Evolutionary conservation across 2,113 vertebrate genomes (phyloP).

Genomic region (Murina feae): DNA sequence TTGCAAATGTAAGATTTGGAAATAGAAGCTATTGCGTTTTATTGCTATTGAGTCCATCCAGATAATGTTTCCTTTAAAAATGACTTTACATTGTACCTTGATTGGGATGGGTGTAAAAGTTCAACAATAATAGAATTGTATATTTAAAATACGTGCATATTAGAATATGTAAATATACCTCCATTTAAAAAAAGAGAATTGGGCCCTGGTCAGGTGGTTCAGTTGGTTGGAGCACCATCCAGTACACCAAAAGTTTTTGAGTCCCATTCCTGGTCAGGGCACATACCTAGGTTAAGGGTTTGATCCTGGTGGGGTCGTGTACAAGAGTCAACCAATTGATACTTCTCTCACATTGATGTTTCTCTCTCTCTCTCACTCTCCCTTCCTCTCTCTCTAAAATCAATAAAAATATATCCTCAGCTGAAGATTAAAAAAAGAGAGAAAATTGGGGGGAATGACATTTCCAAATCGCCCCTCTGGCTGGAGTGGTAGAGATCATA

Average conservation of each 20-base stretch:
- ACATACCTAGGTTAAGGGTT: neutral
- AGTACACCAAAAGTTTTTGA: neutral
- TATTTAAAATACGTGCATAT: neutral
- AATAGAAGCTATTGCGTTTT: neutral
- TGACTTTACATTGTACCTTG: neutral
- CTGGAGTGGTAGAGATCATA: neutral
- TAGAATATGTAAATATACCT: neutral
- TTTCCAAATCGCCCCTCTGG: neutral
- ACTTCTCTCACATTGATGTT: no score
- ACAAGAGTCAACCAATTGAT: no score
- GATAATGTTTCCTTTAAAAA: neutral
- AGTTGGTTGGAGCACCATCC: neutral
- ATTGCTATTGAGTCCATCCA: neutral
- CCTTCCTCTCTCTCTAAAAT: no score
- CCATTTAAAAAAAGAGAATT: neutral
- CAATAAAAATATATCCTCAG: no score
- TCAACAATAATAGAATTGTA: neutral
- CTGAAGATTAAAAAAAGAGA: neutral
- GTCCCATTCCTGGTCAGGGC: neutral
- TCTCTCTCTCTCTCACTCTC: no score
- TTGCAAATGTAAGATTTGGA: constrained; percentile 5
- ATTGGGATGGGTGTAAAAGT: neutral
- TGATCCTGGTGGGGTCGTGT: no score
- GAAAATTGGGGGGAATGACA: neutral
- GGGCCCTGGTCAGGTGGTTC: neutral